Base-by-base conservation (phyloP, 2,113 vertebrate genomes). In the Sinosuthora webbiana region DNA sequence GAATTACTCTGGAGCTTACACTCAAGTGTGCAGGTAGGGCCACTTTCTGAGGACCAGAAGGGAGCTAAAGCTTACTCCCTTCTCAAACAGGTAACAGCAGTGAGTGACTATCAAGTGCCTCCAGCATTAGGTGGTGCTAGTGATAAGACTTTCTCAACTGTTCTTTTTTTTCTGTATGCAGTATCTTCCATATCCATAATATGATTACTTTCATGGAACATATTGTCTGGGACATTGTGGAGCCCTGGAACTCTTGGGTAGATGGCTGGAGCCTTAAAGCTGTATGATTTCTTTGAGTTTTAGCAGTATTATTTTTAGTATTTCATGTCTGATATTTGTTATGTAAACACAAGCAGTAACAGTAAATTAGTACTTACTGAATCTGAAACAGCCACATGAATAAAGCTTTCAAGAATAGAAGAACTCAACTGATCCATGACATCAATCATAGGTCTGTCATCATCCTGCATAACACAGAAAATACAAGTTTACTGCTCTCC, bases 381-480 rank as follows among this genome's bases (percentile, higher is more conserved):
- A 97, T 99, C 99, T 5, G 99, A 99, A 92, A 98, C 98, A 20
- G 99, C 99, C 79, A 99, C 99, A 11, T 99, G 99, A 97, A 99
- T 99, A 92, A 99, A 99, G 97, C 99, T 99, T 97, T 99, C 99
- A 86, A 99, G 98, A 91, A 99, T 99, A 73, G 99, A 98, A 89
- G 99, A 99, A 98, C 99, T 99, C 87, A 99, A 96, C 39, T 99
- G 99, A 97, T 99, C 99, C 99, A 99, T 99, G 93, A 99, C 98
- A 97, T 99, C 99, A 76, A 99, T 99, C 99, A 99, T 99, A 39
- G 99, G 99, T 91, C 98, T 99, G 98, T 99, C 99, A 71, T 99
- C 99, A 33, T 99, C 99, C 99, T 99, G 97, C 14, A 89, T 30
- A 89, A 94, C 35, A 85, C 55, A 95, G 42, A 87, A 27, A 92